Conservation (phyloP, 2,113 vertebrate genomes). For the Gambusia holbrooki region DNA sequence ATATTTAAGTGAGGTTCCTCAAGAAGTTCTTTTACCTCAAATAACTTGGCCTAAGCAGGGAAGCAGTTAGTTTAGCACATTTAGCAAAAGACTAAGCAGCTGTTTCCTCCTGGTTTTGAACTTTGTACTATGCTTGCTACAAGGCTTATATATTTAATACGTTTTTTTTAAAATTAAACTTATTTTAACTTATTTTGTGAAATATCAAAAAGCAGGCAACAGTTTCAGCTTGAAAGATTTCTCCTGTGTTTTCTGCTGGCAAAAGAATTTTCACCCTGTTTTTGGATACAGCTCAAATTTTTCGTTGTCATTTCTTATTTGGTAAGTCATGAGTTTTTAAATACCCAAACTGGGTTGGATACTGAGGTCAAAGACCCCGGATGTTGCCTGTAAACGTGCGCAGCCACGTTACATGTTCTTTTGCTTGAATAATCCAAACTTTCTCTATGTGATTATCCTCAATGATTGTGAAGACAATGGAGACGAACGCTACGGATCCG, state of each 20-base stretch:
- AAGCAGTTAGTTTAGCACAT: too few relatives aligned
- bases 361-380: background rate
- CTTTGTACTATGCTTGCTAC: too few relatives aligned
- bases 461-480: background rate
- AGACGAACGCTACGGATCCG: background rate
- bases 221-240: background rate
- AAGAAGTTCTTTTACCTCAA: too few relatives aligned
- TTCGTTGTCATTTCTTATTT: background rate
- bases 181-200: background rate
- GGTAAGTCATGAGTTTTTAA: background rate
- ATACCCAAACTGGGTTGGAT: slow-evolving; percentile 10
- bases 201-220: background rate
- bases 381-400: background rate
- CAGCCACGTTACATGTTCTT: slow-evolving; percentile 1
- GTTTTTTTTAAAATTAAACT: background rate
- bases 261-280: background rate
- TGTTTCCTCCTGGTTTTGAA: too few relatives aligned
- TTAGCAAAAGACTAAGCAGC: too few relatives aligned
- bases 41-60: too few relatives aligned
- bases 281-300: too few relatives aligned
- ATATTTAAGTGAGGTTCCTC: too few relatives aligned
- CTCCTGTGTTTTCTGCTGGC: background rate
- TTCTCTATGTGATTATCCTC: background rate
- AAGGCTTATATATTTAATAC: too few relatives aligned
- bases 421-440: slow-evolving; percentile 12